These are phyloP conservation scores for Caenorhabditis sp. DNA, from an alignment of 2,888 invertebrate species.

Conservation along the genomic window DNA sequence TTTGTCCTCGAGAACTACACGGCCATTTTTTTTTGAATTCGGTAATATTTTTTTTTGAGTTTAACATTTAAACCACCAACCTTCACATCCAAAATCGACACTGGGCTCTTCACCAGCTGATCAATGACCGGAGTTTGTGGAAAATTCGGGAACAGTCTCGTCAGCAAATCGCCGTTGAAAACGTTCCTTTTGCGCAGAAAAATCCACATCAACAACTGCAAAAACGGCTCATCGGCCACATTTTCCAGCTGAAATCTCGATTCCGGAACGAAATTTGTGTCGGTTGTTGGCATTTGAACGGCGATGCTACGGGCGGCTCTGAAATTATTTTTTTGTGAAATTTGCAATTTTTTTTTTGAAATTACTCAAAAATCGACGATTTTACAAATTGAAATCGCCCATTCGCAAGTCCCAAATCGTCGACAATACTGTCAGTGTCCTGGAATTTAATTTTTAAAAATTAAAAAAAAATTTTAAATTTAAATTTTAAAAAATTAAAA, in stretches of 20 bases:
- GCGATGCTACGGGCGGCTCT: conserved; percentile 31
- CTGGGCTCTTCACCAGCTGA: neutral
- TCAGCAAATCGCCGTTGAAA: conserved; percentile 25
- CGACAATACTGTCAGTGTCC: conserved; percentile 46
- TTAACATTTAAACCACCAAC: neutral
- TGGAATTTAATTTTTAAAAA: conserved; percentile 18
- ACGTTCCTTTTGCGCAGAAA: conserved; percentile 14
- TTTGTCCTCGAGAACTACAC: too few species aligned
- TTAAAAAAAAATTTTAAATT: too few species aligned
- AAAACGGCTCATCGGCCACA: conserved; percentile 26
- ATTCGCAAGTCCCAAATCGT: conserved; percentile 45
- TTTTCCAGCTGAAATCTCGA: conserved; percentile 24
- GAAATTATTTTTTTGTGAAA: conserved; percentile 8
- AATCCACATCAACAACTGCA: conserved; percentile 38
- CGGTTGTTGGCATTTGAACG: neutral
- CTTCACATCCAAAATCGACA: conserved; percentile 30
- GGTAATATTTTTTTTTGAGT: neutral
- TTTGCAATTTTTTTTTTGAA: neutral
- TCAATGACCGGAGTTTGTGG: conserved; percentile 5
- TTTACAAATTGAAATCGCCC: conserved; percentile 49
- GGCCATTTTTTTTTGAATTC: neutral
- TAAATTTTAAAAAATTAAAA: neutral
- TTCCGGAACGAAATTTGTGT: conserved; percentile 9
- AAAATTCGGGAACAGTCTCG: conserved; percentile 20
- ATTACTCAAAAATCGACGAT: conserved; percentile 46